A percentile compares a stretch with the other conserved stretches of the same genome.
These are phyloP conservation scores for Acanthopagrus latus DNA, from an alignment of 2,797 vertebrate species.

Conservation along the genomic window DNA sequence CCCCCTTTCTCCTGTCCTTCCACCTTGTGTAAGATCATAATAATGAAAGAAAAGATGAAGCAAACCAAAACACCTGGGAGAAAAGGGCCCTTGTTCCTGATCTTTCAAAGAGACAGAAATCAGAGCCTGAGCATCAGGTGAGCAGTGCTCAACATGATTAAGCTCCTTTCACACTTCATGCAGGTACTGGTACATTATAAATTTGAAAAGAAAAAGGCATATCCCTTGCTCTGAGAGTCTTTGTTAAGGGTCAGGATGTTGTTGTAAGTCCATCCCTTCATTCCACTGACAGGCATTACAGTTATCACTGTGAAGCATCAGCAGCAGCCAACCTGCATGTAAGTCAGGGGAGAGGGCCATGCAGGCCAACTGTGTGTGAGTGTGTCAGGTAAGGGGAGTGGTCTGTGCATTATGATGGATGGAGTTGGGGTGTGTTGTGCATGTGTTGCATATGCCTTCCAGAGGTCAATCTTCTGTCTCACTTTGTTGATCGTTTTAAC, in stretches of 20 bases:
- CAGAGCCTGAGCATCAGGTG: constrained; percentile 36
- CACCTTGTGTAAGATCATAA: constrained; percentile 24
- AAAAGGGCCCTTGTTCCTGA: constrained; percentile 41
- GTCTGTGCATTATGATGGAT: constrained; percentile 13
- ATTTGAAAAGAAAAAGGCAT: constrained; percentile 20
- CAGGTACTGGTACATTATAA: constrained; percentile 71
- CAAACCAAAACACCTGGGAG: constrained; percentile 29
- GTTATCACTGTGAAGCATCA: constrained; percentile 72
- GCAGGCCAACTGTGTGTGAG: constrained; percentile 54
- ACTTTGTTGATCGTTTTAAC: no score
- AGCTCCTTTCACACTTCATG: constrained; percentile 69
- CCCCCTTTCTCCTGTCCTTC: constrained; percentile 10
- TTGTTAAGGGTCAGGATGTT: constrained; percentile 73
- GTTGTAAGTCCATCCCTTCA: constrained; percentile 50
- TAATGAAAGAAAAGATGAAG: constrained; percentile 26
- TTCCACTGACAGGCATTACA: constrained; percentile 49
- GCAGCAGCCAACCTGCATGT: constrained; percentile 64
- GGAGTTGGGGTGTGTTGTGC: background rate
- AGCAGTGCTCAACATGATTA: constrained; percentile 54
- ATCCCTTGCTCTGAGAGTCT: constrained; percentile 28
- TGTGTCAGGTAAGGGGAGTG: constrained; percentile 17
- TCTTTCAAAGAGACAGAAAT: constrained; percentile 51
- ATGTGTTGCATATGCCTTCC: no score
- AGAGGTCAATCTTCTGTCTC: no score
- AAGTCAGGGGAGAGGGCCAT: constrained; percentile 24